Percentiles rank a stretch among this genome's conserved stretches.
phyloP scores from a whole-genome alignment of 2,113 vertebrate genomes.

The Prietella phreatophila region DNA sequence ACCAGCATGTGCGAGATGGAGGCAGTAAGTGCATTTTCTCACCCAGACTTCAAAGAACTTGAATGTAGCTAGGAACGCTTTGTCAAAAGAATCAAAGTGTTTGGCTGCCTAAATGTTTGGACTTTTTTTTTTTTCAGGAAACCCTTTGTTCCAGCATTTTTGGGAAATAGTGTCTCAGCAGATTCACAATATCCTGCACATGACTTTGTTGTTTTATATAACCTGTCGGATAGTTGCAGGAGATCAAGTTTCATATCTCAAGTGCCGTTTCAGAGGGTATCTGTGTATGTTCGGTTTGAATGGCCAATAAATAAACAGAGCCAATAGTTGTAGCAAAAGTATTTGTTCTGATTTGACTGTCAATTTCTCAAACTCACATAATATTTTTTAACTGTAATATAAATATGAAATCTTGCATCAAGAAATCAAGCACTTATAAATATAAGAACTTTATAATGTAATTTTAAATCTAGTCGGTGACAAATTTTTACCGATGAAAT shows the following conservation, averaged over 20 bases:
- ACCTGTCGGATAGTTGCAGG: slow-evolving; percentile 14
- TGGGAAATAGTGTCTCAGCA: slow-evolving; percentile 2
- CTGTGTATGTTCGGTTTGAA: neutral
- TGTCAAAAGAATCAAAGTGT: slow-evolving; percentile 35
- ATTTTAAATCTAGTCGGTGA: neutral
- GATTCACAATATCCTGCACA: slow-evolving; percentile 24
- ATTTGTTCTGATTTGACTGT: neutral
- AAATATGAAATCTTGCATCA: too few relatives aligned
- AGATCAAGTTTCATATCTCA: neutral
- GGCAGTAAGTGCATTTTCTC: slow-evolving; percentile 7
- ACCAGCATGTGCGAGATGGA: neutral
- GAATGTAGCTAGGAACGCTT: neutral
- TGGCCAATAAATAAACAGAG: neutral
- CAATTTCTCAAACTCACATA: neutral
- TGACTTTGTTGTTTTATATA: slow-evolving; percentile 31
- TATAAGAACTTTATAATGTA: neutral
- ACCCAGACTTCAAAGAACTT: neutral
- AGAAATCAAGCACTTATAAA: too few relatives aligned
- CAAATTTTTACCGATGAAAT: neutral
- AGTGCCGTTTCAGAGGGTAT: neutral
- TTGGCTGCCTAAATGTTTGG: slow-evolving; percentile 5
- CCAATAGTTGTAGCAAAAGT: neutral
- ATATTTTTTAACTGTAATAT: too few relatives aligned
- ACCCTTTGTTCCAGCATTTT: neutral
- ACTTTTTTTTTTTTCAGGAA: neutral